Base-by-base conservation (phyloP, 1,140 invertebrate species). In the Aphidius ervi region DNA sequence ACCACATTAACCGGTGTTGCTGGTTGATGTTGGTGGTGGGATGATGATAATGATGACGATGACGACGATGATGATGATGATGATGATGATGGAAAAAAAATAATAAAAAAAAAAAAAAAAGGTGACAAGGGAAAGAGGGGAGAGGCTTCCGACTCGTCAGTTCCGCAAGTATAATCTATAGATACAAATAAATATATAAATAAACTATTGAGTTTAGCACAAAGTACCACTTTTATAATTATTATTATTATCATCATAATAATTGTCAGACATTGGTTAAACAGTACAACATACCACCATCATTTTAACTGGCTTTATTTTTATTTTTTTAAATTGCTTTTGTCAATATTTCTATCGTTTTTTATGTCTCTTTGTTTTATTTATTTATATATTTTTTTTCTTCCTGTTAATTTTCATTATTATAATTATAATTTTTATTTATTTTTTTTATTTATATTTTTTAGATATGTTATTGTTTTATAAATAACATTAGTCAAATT, bases 1-100 rank as follows among this genome's bases (percentile, higher is more conserved):
- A 80, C 78, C 76, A 78, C 74, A 75, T 73, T 76, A 77, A 74
- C 74, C 73, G 73, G 73, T 73, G 76, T 71, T 64, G 58, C 63
- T 53, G 49, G 59, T 45, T 46, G 23, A 31, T 31, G 23, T 31
- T 31, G 23, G 2, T 31, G 23, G 23, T 31, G 23, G 23, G 23
- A 31, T 31, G 23, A 31, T 31, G 23, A 31, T 31, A 4, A 31
- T 31, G 23, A 31, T 31, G 23, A 31, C 4, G 23, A 31, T 31
- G 61, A 16, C 16, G 16, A 16, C 16, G 16, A 16, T 16, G 23
- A 31, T 31, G 23, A 31, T 31, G 23, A 31, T 31, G 23, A 31
- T 31, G 23, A 31, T 31, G 23, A 31, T 31, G 23, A 31, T 31
- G 61, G 20, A 54, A 50, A 56, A 58, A 61, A 52, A 57, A 61